Evolutionary conservation across 2,797 vertebrate genomes (phyloP).

Genomic region (Remorina albescens): DNA sequence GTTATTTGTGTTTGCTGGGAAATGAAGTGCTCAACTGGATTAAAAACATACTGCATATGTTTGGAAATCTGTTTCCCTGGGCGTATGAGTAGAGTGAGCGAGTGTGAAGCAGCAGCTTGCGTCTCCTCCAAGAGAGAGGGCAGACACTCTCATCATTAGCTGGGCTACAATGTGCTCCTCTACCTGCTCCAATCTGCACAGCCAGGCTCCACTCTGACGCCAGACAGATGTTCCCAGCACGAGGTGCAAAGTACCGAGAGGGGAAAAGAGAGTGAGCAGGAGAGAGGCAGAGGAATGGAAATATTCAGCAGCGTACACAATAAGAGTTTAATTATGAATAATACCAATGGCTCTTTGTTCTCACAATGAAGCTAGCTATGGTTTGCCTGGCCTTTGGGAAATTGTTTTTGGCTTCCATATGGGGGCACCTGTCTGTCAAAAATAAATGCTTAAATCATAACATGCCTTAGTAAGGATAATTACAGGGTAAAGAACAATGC

Average conservation of each 20-base stretch:
- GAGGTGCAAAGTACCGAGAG: constrained; percentile 82
- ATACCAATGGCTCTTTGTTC: constrained; percentile 84
- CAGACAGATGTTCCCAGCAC: constrained; percentile 87
- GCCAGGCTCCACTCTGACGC: constrained; percentile 84
- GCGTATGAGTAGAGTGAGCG: constrained; percentile 83
- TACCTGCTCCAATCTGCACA: constrained; percentile 88
- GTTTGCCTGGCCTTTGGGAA: constrained; percentile 79
- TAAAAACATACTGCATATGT: constrained; percentile 89
- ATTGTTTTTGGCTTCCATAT: constrained; percentile 84
- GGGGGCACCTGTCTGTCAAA: constrained; percentile 85
- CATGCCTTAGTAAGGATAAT: constrained; percentile 73
- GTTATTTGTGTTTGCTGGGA: constrained; percentile 86
- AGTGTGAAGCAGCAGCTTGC: constrained; percentile 85
- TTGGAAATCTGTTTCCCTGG: constrained; percentile 88
- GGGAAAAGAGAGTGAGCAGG: constrained; percentile 69
- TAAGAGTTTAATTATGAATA: constrained; percentile 86
- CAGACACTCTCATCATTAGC: constrained; percentile 88
- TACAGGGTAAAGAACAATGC: constrained; percentile 76
- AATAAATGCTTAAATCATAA: constrained; percentile 74
- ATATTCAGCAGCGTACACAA: constrained; percentile 82
- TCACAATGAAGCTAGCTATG: constrained; percentile 73
- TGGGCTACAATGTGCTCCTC: constrained; percentile 84
- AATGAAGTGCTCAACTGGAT: constrained; percentile 88
- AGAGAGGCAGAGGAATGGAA: constrained; percentile 82
- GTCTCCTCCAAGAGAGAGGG: constrained; percentile 85